Base-by-base conservation (phyloP, 1,140 invertebrate genomes). In the Oreohelix idahoensis region DNA sequence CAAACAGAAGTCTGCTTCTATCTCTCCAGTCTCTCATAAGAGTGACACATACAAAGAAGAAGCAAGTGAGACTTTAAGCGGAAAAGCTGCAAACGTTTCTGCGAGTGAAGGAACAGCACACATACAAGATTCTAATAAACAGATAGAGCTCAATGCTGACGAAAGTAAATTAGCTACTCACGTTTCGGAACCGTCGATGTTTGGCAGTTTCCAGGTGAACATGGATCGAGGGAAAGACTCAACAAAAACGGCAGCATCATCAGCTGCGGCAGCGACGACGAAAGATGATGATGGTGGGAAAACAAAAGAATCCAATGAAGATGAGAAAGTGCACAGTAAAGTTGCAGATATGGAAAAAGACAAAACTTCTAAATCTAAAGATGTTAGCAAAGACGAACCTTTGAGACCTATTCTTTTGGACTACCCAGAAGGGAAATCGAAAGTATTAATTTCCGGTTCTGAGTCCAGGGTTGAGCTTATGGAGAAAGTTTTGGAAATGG, bases 401-500 rank as follows among this genome's bases (percentile, higher is more conserved):
- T 23, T 20, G 17, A 17, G 53, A 51, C 53, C 75, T 45, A 66
- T 79, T 45, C 39, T 66, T 15, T n/a, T 45, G 36, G 42, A 49
- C 38, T 75, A 79, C 35, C 51, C 71, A 26, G 76, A 51, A 36
- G 53, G 36, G 8, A 79, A 80, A 71, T 79, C 80, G 20, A 82
- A 79, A 76, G 80, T 81, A 36, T 38, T n/a, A 15, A 79, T 69
- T 0, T 63, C 70, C 32, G 78, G 75, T 10, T 58, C 36, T 1
- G 81, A 79, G 45, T 74, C 66, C 5, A 42, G 79, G 17, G 74
- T 77, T 17, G 75, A 80, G 23, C 80, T 83, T 32, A 88, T 89
- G 87, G 88, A 89, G 29, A 88, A 88, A 74, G 87, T 92, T 20
- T 80, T 86, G 49, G 91, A 92, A 73, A 83, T 92, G 76, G 89